Evolutionary conservation across 2,113 vertebrate species (phyloP), one percentile per base, ranked within the genome.

Genomic region (Coturnix japonica): DNA sequence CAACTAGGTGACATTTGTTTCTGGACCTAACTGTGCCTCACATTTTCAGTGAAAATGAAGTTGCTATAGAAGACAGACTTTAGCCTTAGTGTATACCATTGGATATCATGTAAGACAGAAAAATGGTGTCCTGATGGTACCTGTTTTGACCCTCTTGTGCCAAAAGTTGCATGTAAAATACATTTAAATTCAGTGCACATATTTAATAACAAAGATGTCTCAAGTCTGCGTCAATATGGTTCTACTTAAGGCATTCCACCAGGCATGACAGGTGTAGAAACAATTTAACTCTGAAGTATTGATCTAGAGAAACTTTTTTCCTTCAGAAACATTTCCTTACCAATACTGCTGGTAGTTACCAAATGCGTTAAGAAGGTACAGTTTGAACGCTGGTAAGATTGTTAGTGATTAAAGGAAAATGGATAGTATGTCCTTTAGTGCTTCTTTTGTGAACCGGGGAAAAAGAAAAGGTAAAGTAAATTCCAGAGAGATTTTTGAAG

Each of bases 11-110:
- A 35, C 7, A 2, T 28, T 75, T 31, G 7, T 56, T 67, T 53
- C 31, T 61, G 6, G 20, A 18, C 35, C 33, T 30, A 47, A 28
- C 20, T 82, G 35, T 39, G n/a, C 11, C 9, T 47, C n/a, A 33
- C 53, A n/a, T n/a, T n/a, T 57, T 69, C 51, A 19, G 9, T 53
- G 57, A 37, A 83, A 73, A 80, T 53, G 2, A 51, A 72, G 7
- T 47, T 81, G 28, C 17, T 6, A 1, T 0, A 41, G 54, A 47
- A 80, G 13, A 30, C 17, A 44, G 49, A 25, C 20, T 65, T 88
- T 51, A 43, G 23, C 35, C 15, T 28, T 43, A 56, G 13, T 18
- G 3, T 5, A 0, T 46, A 22, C 0, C 14, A 0, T 43, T 44
- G 51, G 49, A 15, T 85, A 65, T 5, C 13, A 26, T 21, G 3